Conservation (phyloP, 2,113 vertebrate species). For the Ia io region DNA sequence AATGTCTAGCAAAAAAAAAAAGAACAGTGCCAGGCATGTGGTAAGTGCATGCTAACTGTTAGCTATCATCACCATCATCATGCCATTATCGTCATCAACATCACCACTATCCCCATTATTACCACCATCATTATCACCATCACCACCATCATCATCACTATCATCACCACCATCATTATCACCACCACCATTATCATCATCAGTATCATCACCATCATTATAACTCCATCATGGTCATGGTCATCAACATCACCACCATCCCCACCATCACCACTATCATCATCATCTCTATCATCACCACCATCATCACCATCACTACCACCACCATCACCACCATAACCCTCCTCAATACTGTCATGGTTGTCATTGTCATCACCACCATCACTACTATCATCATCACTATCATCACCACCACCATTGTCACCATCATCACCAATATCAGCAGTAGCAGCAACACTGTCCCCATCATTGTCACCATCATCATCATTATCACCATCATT, state of each 20-base stretch:
- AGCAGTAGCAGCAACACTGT: no score
- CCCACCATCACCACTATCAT: rapidly evolving
- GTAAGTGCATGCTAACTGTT: not conserved
- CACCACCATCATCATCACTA: rapidly evolving
- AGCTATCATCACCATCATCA: not conserved
- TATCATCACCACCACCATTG: not conserved
- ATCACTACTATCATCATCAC: rapidly evolving
- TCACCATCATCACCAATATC: not conserved
- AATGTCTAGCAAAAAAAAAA: not conserved
- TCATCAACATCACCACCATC: not conserved
- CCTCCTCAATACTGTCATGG: not conserved
- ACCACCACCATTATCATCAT: not conserved
- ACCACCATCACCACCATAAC: not conserved
- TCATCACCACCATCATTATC: rapidly evolving
- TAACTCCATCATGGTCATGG: no score
- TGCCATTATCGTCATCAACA: no score
- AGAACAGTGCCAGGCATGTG: not conserved
- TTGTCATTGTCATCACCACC: not conserved
- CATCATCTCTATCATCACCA: rapidly evolving
- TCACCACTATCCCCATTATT: not conserved
- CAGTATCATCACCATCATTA: not conserved
- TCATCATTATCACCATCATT: not conserved
- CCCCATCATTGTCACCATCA: no score
- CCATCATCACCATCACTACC: rapidly evolving
- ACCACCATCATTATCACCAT: rapidly evolving